Conservation (phyloP, 2,113 vertebrate species). For the Gymnocephalus cernua region DNA sequence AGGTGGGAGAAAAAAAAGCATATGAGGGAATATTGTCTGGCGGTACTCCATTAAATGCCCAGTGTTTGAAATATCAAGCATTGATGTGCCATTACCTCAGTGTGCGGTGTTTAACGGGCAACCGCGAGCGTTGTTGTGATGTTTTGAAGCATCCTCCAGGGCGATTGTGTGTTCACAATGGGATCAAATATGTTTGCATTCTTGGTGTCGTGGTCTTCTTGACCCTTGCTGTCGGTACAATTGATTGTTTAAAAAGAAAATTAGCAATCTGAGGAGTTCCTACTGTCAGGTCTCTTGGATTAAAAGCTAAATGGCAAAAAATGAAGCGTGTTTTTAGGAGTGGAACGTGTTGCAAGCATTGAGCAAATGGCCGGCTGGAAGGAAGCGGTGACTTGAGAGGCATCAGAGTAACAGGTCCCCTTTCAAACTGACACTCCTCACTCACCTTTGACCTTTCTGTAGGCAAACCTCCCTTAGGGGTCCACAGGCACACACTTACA, state of each 20-base stretch:
- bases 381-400: conserved; percentile 64
- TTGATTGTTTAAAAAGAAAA: neutral
- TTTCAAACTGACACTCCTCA: conserved; percentile 78
- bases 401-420: conserved; percentile 68
- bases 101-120: conserved; percentile 26
- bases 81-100: conserved; percentile 46
- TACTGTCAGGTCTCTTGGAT: neutral
- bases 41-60: conserved; percentile 56
- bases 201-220: neutral
- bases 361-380: conserved; percentile 59
- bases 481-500: conserved; percentile 45
- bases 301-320: neutral
- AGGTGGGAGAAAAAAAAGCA: conserved; percentile 58
- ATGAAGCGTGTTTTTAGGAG: conserved; percentile 9
- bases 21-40: conserved; percentile 79
- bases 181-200: neutral
- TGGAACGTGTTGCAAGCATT: conserved; percentile 16
- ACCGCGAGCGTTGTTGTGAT: neutral
- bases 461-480: conserved; percentile 72
- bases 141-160: conserved; percentile 14
- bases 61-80: conserved; percentile 69
- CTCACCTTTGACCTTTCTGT: conserved; percentile 83
- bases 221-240: neutral
- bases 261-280: neutral
- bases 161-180: neutral